phyloP scores from a whole-genome alignment of 1,140 invertebrate genomes.

The Anoplophora glabripennis region DNA sequence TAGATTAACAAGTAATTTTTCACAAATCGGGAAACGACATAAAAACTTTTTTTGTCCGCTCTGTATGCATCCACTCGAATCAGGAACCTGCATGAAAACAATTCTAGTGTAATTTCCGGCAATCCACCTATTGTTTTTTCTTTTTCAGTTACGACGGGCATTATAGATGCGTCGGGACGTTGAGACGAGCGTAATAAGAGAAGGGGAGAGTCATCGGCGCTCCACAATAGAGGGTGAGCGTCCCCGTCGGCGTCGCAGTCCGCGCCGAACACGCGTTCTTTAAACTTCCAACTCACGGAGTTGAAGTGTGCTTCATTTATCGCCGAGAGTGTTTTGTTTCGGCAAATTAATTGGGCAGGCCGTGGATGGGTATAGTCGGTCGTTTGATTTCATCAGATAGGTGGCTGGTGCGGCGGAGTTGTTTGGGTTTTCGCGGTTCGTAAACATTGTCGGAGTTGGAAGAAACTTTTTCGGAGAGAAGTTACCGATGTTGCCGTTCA shows the following conservation, averaged over 20 bases:
- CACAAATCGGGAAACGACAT: too few relatives aligned
- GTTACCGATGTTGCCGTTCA: too few relatives aligned
- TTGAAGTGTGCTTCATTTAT: neutral
- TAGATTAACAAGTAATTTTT: too few relatives aligned
- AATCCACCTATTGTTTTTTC: conserved; percentile 12
- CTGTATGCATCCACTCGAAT: too few relatives aligned
- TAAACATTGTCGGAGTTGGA: too few relatives aligned
- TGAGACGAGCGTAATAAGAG: conserved; percentile 22
- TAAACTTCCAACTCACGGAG: conserved; percentile 23
- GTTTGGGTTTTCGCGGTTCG: conserved; percentile 38
- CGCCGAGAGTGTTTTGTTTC: conserved; percentile 1
- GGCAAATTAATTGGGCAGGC: conserved; percentile 1
- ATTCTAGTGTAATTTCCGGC: neutral
- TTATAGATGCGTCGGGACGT: conserved; percentile 25
- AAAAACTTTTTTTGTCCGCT: too few relatives aligned
- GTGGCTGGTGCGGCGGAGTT: conserved; percentile 43
- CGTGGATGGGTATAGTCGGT: conserved; percentile 28
- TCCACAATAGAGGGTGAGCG: conserved; percentile 26
- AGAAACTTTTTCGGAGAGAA: too few relatives aligned
- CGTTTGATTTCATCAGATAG: too few relatives aligned
- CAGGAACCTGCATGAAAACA: neutral
- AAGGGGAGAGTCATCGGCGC: conserved; percentile 26
- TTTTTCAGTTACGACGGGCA: neutral
- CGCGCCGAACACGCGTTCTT: conserved; percentile 35
- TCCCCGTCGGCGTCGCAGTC: conserved; percentile 25